Percentiles rank a stretch among this genome's conserved stretches.
phyloP scores from a whole-genome alignment of 2,888 invertebrate genomes.

The Ectobius pallidus region DNA sequence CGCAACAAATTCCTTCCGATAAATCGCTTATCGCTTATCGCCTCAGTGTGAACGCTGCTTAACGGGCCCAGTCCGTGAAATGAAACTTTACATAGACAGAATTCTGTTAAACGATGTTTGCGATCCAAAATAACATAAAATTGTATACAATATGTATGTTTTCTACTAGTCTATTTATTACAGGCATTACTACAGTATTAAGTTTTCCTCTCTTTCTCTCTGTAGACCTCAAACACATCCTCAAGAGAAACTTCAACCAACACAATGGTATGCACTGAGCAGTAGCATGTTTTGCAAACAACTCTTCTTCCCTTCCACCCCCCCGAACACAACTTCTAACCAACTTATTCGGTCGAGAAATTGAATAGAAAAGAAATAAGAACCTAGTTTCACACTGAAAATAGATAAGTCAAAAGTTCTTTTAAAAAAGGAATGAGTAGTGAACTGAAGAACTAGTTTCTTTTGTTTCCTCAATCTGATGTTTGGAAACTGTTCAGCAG shows the following conservation, averaged over 20 bases:
- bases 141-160: no score
- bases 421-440: background rate
- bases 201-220: background rate
- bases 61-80: no score
- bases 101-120: no score
- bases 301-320: background rate
- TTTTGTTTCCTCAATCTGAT: background rate
- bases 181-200: no score
- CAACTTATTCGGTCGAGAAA: constrained; percentile 17
- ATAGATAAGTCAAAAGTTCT: constrained; percentile 12
- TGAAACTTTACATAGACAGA: no score
- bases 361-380: constrained; percentile 12
- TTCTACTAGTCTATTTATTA: no score
- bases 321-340: background rate
- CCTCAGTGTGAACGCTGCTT: no score
- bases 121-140: no score
- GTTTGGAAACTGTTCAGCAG: no score
- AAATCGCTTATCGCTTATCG: no score
- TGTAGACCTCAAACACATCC: background rate
- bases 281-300: background rate
- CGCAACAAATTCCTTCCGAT: no score
- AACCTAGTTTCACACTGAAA: background rate
- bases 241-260: background rate
- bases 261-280: constrained; percentile 2
- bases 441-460: background rate